Percentiles rank a stretch among this genome's conserved stretches.
These are phyloP conservation scores for Clitarchus hookeri DNA, from an alignment of 2,888 invertebrate species.

Conservation along the genomic window DNA sequence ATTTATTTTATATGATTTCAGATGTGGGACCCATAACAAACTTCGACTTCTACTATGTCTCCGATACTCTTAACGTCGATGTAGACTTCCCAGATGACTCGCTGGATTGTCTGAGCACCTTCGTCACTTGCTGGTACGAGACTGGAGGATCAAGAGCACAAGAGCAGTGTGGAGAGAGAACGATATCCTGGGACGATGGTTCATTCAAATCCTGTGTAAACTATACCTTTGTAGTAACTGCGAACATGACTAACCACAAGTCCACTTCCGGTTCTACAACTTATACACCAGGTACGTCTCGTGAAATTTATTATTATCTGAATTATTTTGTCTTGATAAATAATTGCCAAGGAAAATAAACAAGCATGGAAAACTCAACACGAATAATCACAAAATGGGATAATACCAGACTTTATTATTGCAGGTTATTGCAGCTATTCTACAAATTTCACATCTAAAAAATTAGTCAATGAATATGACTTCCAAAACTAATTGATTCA, in stretches of 20 bases:
- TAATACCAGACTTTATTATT: too few species aligned
- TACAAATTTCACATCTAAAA: too few species aligned
- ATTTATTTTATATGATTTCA: background rate
- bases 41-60: background rate
- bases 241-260: background rate
- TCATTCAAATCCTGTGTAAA: background rate
- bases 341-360: too few species aligned
- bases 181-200: background rate
- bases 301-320: too few species aligned
- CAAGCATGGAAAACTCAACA: too few species aligned
- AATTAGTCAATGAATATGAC: too few species aligned
- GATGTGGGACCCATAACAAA: background rate
- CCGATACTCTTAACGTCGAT: background rate
- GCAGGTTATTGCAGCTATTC: too few species aligned
- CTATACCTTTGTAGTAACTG: background rate
- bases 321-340: too few species aligned
- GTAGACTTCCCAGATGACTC: background rate
- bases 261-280: background rate
- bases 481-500: too few species aligned
- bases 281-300: background rate
- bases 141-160: background rate
- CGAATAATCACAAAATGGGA: too few species aligned
- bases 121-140: background rate
- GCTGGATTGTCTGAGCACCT: background rate
- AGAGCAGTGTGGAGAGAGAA: background rate